These are phyloP conservation scores for Harlomillsia oculata DNA, from an alignment of 1,140 invertebrate species.

Conservation along the genomic window DNA sequence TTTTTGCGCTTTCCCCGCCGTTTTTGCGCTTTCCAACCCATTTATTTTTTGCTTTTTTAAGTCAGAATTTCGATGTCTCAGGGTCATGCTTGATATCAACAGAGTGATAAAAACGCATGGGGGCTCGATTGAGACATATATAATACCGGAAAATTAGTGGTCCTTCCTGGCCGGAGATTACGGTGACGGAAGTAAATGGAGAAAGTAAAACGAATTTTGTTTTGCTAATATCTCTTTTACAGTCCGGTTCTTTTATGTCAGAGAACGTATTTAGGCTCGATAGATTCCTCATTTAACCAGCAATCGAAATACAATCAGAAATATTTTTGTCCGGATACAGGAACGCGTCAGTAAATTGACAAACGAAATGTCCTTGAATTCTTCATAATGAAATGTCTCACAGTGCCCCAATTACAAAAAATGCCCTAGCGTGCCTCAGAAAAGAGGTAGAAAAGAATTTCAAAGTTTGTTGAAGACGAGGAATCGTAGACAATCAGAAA, in stretches of 20 bases:
- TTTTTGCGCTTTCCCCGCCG: no score
- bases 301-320: slow-evolving; percentile 5
- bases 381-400: background rate
- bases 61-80: no score
- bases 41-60: no score
- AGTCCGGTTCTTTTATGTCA: background rate
- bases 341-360: slow-evolving; percentile 1
- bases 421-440: slow-evolving; percentile 7
- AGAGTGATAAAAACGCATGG: background rate
- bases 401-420: slow-evolving; percentile 5
- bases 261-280: slow-evolving; percentile 3
- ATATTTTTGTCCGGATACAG: slow-evolving; percentile 16
- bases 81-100: background rate
- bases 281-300: slow-evolving; percentile 13
- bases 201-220: background rate
- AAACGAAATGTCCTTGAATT: background rate
- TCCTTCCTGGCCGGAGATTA: background rate
- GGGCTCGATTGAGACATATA: background rate
- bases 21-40: no score
- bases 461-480: no score
- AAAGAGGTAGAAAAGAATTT: no score
- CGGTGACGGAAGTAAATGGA: background rate
- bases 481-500: no score
- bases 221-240: background rate
- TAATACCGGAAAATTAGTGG: background rate